Evolutionary conservation across 2,113 vertebrate genomes (phyloP), one percentile per base, ranked within the genome.

Genomic region (Tiliqua scincoides): DNA sequence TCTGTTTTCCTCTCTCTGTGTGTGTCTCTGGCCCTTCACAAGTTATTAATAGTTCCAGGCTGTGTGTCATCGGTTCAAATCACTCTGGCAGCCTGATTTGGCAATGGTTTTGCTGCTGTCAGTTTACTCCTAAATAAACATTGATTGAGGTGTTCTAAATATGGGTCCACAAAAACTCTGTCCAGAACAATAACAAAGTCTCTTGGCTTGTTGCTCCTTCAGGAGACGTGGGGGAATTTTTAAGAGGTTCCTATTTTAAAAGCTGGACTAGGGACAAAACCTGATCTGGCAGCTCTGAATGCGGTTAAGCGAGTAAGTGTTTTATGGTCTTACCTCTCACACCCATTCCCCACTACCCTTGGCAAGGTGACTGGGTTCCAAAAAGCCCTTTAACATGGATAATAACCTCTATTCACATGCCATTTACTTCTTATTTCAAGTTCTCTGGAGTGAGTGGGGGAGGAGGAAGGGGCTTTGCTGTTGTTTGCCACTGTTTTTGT

Each of bases 111-210:
- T 14, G 82, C 86, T 84, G 92, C 94, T 95, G 91, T 92, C 79
- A 85, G 87, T 92, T 91, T 87, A 91, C 88, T 95, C 88, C 92
- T 93, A 88, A 91, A 85, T 91, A 95, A 95, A 94, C 93, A 87
- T 67, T 79, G 89, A 74, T 92, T 85, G 88, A 78, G 85, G 84
- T 82, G 83, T 74, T 89, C 92, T 90, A 89, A 91, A 92, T 74
- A 88, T 0, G 82, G 91, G 90, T 80, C 86, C 87, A 86, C 85
- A 91, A 85, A 84, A 70, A 90, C 43, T 48, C 27, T 48, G 43
- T 82, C 81, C 78, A 81, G 59, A 73, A 80, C 88, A 92, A 87
- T 86, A 93, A 91, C 48, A 89, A 87, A 88, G 59, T 25, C 83
- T 87, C 71, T 57, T 88, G 87, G 71, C 59, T 80, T 62, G 3